phyloP scores from a whole-genome alignment of 1,140 invertebrate genomes.

The Bombus pascuorum region DNA sequence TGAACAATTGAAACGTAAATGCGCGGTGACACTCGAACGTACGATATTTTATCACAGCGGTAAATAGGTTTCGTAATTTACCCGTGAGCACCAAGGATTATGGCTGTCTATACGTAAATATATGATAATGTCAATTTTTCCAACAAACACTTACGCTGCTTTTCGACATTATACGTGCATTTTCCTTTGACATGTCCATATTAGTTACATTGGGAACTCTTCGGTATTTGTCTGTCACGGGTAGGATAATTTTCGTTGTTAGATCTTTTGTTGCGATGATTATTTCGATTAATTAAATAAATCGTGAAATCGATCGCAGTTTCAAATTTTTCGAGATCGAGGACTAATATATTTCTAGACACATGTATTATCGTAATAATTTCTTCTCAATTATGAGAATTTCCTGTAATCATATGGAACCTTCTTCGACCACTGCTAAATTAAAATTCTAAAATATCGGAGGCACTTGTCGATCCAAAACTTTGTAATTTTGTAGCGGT shows the following conservation, averaged over 20 bases:
- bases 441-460: no score
- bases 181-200: background rate
- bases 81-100: conserved; percentile 39
- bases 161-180: conserved; percentile 12
- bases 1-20: conserved; percentile 32
- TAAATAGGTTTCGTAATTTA: conserved; percentile 60
- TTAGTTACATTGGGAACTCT: background rate
- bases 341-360: no score
- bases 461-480: no score
- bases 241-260: background rate
- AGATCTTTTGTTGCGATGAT: background rate
- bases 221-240: background rate
- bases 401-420: no score
- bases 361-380: background rate
- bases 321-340: background rate
- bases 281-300: background rate
- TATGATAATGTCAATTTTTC: conserved; percentile 63
- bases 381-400: background rate
- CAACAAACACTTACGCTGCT: background rate
- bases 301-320: background rate
- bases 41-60: conserved; percentile 49
- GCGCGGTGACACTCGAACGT: background rate
- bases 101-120: conserved; percentile 47
- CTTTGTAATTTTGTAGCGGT: no score
- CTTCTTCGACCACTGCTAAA: no score